Base-by-base conservation (phyloP, 2,888 invertebrate genomes). In the Lithodes maja region DNA sequence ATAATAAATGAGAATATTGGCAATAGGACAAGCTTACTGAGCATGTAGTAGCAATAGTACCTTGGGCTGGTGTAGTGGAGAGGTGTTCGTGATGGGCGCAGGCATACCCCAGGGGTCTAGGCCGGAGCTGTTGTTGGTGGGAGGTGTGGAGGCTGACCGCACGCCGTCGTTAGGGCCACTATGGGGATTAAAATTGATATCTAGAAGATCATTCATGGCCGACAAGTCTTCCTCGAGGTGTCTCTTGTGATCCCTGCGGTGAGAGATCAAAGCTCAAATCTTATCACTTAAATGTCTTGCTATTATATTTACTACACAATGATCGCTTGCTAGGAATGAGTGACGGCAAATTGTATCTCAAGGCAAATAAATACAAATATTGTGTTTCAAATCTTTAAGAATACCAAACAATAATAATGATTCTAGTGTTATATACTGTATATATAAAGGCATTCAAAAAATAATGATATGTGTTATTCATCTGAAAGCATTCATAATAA, bases 21-120 rank as follows among this genome's bases (percentile, higher is more conserved):
- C 33, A 33, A 33, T 33, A 33, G 33, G 33, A 33, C 33, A 33
- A 33, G 33, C 33, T 33, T 33, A 33, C 33, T 33, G 33, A 33
- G 33, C 33, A 33, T 33, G 33, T 33, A 33, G 33, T 33, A 33
- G 33, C 33, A 33, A 33, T 33, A 33, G 33, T 50, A 91, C 89
- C 91, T 91, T 89, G 15, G 86, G 77, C 85, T 83, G 81, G 71
- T 87, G 86, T 50, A 83, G 87, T n/a, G 88, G 90, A 68, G 89
- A 87, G 17, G 92, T 88, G 81, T 91, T 93, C 77, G 90, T 93
- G 86, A 93, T 93, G 89, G 93, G 92, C n/a, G 91, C 85, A 5
- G 93, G 92, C 75, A 95, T 94, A 54, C 96, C 96, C 97, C 97
- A 97, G 2, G 97, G 96, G 94, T 97, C 97, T 54, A 92, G 91